A percentile compares a stretch with the other conserved stretches of the same genome.
These are phyloP conservation scores for Hephaestus fuliginosus DNA, from an alignment of 2,797 vertebrate species.

Conservation along the genomic window DNA sequence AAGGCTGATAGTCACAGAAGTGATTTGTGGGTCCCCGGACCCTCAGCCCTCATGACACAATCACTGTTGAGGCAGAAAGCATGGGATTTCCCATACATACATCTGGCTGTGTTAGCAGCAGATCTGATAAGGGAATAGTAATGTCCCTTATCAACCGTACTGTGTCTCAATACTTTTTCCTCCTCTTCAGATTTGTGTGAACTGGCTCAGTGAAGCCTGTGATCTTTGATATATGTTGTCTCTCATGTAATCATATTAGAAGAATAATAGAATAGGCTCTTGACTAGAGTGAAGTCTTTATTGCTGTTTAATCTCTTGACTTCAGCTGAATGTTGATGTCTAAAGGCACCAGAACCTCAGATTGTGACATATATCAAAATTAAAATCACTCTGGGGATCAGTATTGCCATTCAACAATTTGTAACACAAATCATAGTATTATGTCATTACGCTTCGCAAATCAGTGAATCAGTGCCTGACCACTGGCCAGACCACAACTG, in stretches of 20 bases:
- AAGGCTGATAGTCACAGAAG: slow-evolving; percentile 48
- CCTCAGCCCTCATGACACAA: slow-evolving; percentile 65
- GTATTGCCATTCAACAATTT: slow-evolving; percentile 55
- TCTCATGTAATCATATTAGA: slow-evolving; percentile 38
- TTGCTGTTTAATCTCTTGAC: slow-evolving; percentile 40
- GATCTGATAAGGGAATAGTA: slow-evolving; percentile 73
- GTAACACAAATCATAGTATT: slow-evolving; percentile 56
- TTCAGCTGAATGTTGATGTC: slow-evolving; percentile 13
- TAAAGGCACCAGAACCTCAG: slow-evolving; percentile 11
- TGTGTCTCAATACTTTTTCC: slow-evolving; percentile 40
- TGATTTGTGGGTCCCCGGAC: slow-evolving; percentile 78
- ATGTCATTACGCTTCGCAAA: slow-evolving; percentile 58
- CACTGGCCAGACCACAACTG: slow-evolving; percentile 65
- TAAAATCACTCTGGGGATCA: slow-evolving; percentile 44
- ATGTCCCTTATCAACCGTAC: slow-evolving; percentile 62
- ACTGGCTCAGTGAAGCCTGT: slow-evolving; percentile 39
- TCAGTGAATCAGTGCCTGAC: slow-evolving; percentile 62
- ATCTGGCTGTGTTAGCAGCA: slow-evolving; percentile 43
- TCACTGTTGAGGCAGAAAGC: slow-evolving; percentile 60
- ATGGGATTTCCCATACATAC: slow-evolving; percentile 78
- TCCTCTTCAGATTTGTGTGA: slow-evolving; percentile 60
- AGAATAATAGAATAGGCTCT: slow-evolving; percentile 32
- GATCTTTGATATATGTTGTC: slow-evolving; percentile 39
- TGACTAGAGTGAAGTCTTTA: slow-evolving; percentile 24
- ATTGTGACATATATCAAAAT: slow-evolving; percentile 59